Conservation (phyloP, 2,888 invertebrate genomes). For the Rhimphoctona megacephalus region DNA sequence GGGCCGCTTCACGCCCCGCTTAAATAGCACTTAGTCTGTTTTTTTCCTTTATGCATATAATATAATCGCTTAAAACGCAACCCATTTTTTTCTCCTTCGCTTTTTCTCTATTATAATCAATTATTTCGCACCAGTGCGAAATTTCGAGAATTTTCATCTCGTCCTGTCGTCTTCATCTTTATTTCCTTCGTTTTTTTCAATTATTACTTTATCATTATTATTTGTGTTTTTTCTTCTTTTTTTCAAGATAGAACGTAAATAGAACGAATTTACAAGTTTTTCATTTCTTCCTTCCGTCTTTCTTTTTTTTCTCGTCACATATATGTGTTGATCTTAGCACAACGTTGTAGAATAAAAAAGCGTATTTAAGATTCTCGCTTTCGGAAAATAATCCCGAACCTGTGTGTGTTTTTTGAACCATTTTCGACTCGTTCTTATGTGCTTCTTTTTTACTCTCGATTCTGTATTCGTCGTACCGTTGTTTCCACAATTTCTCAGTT, state of each 20-base stretch:
- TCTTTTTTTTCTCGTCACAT: slow-evolving; percentile 48
- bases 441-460: neutral
- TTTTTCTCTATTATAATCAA: slow-evolving; percentile 60
- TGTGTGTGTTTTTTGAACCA: slow-evolving; percentile 67
- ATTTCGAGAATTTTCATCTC: slow-evolving; percentile 70
- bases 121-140: slow-evolving; percentile 80
- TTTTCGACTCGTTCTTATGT: slow-evolving; percentile 61
- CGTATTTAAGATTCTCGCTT: slow-evolving; percentile 76
- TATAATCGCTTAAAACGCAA: slow-evolving; percentile 53
- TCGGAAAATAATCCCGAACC: slow-evolving; percentile 70
- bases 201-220: slow-evolving; percentile 18
- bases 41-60: slow-evolving; percentile 70
- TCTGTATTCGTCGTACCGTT: slow-evolving; percentile 42
- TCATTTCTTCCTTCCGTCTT: slow-evolving; percentile 28
- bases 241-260: slow-evolving; percentile 67
- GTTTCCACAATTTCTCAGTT: slow-evolving; percentile 61
- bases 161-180: slow-evolving; percentile 31
- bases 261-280: slow-evolving; percentile 68
- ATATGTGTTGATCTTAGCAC: slow-evolving; percentile 79
- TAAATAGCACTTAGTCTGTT: slow-evolving; percentile 78
- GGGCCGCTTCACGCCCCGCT: slow-evolving; percentile 64
- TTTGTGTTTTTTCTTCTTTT: slow-evolving; percentile 33
- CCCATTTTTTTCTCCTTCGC: slow-evolving; percentile 10
- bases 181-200: slow-evolving; percentile 39
- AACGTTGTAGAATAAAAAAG: slow-evolving; percentile 80